Base-by-base conservation (phyloP, 2,113 vertebrate species). In the Aythya baeri region DNA sequence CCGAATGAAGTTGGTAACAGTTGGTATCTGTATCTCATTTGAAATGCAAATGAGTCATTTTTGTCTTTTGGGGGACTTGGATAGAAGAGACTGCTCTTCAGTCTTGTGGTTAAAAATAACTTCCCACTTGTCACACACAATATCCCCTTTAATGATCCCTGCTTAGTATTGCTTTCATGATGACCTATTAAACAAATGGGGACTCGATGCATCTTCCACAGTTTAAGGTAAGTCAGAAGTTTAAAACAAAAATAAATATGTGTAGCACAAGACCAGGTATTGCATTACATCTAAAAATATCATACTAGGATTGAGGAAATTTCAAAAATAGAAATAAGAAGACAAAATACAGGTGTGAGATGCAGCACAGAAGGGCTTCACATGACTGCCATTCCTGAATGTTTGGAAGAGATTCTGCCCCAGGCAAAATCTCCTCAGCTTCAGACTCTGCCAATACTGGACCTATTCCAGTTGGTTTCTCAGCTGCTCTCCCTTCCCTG, bases 21-120 rank as follows among this genome's bases (percentile, higher is more conserved):
- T 94, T 44, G 1, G 67, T 89, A 91, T 93, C 91, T 89, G 65
- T 84, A 86, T 58, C 86, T 84, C 71, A 93, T 92, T 44, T 91
- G 83, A 95, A 97, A 97, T 95, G 86, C 38, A 89, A 86, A 95
- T 96, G 83, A 96, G 73, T 93, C 94, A 84, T 88, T 86, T 84
- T 85, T 93, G 83, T 74, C 80, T 94, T 93, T 75, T 71, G 77
- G 73, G 43, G 57, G 77, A 89, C 89, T 92, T 79, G 91, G 80
- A 92, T 43, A 86, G 77, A 94, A 86, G 32, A 93, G 54, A 84
- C 66, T 95, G 80, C 65, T 95, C 61, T 78, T 94, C 86, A 93
- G 91, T 84, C 83, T 77, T 67, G 46, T 70, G 52, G 79, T 86
- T 92, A 95, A 93, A 93, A 96, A 93, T 94, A 97, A 82, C 73